Base-by-base conservation (phyloP, 2,113 vertebrate genomes). In the Trematomus loennbergii region DNA sequence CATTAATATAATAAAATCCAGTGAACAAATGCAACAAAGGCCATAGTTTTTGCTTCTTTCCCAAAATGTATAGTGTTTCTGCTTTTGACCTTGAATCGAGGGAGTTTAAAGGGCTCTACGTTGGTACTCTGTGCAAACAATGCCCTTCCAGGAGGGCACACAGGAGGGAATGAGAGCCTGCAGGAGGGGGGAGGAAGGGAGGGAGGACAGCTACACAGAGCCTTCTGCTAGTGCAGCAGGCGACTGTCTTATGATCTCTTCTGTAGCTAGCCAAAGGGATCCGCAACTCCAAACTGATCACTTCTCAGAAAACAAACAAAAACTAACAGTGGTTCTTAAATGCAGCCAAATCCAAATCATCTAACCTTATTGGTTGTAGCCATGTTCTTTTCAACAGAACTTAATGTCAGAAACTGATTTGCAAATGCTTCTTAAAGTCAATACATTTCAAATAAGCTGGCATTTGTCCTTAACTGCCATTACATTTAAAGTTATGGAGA, bases 91-190 rank as follows among this genome's bases (percentile, higher is more conserved):
- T 90, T 91, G 84, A 72, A 85, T 79, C 62, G 52, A 40, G 12
- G 16, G 67, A 48, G 69, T 79, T 61, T 82, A 40, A 79, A 78
- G 83, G 66, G 81, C 76, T 53, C 25, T 20, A 59, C 75, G 57
- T 40, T 69, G 67, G 66, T 64, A 40, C 82, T 87, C 54, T 79
- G 81, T 73, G 80, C 86, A 91, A 94, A 86, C 81, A 89, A 82
- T 81, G 84, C 60, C 58, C 83, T 72, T 91, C 75, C 78, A 88
- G 81, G 82, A 92, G 89, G 80, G 88, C 94, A 94, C 94, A 93
- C 88, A 90, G 75, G 68, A 64, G 61, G 18, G 57, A 61, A 54
- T 70, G 72, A 22, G 76, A 53, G 62, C 54, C 10, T 11, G 59
- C 45, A 49, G 20, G 29, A 33, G 62, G 60, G 75, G 49, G 81